Percentiles rank a stretch among this genome's conserved stretches.
phyloP scores from a whole-genome alignment of 2,797 vertebrate genomes.

The Avahi laniger region DNA sequence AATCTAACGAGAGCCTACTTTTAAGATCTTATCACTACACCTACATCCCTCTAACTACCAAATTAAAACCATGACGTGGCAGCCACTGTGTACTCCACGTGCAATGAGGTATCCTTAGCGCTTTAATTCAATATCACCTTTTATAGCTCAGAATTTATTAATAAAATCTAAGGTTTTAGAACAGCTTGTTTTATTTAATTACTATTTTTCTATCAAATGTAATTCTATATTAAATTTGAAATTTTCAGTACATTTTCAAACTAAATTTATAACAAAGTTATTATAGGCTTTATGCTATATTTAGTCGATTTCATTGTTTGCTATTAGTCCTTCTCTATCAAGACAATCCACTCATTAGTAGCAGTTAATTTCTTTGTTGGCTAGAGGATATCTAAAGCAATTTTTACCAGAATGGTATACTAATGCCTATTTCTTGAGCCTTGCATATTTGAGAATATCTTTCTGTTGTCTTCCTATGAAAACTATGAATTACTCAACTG shows the following conservation, averaged over 20 bases:
- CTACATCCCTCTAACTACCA: background rate
- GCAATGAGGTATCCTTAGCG: background rate
- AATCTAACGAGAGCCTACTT: background rate
- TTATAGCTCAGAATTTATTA: background rate
- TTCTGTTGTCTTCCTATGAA: background rate
- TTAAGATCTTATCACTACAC: background rate
- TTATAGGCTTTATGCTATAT: background rate
- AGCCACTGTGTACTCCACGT: no score
- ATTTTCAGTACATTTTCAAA: background rate
- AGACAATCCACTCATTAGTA: background rate
- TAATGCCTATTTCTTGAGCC: background rate
- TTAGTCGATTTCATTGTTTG: background rate
- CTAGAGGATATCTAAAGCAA: background rate
- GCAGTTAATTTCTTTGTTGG: background rate
- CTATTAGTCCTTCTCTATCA: background rate
- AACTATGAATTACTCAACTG: background rate
- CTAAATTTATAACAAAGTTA: background rate
- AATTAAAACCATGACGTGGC: background rate
- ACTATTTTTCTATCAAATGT: background rate
- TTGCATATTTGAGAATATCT: background rate
- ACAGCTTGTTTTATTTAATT: background rate
- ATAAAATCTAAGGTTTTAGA: background rate
- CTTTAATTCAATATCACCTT: background rate
- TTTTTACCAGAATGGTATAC: background rate
- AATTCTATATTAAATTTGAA: background rate